Evolutionary conservation across 2,113 vertebrate species (phyloP).

Genomic region (Vimba vimba): DNA sequence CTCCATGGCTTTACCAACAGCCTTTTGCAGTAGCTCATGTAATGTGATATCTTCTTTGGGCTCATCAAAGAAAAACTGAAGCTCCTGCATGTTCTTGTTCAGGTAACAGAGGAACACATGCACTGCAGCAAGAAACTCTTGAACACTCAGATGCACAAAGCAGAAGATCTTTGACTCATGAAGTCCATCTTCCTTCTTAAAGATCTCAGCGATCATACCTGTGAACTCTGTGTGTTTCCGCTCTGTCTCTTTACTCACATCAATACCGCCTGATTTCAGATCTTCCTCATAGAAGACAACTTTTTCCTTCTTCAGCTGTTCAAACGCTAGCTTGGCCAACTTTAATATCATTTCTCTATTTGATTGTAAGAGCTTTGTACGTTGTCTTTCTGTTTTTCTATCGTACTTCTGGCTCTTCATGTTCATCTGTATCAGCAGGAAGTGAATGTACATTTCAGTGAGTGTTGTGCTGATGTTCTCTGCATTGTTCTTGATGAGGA

Average conservation of each 20-base stretch:
- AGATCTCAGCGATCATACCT: too few species aligned
- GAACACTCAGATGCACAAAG: too few species aligned
- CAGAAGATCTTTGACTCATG: too few species aligned
- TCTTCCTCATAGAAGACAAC: neutral
- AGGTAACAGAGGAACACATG: too few species aligned
- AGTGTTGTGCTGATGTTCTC: neutral
- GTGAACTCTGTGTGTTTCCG: neutral
- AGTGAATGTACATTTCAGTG: neutral
- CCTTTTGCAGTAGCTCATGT: too few species aligned
- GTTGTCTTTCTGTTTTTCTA: neutral
- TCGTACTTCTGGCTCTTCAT: neutral
- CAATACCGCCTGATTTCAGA: neutral
- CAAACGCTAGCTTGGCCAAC: neutral
- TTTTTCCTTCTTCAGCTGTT: neutral
- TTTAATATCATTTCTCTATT: neutral
- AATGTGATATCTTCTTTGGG: too few species aligned
- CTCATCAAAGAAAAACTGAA: too few species aligned
- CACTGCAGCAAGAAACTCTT: too few species aligned
- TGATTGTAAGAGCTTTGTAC: neutral
- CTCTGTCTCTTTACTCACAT: neutral
- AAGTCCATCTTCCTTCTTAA: too few species aligned
- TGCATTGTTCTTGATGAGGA: neutral
- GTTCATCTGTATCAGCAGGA: neutral
- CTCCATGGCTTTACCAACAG: too few species aligned
- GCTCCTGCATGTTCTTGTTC: too few species aligned